A percentile compares a stretch with the other conserved stretches of the same genome.
Conservation (phyloP, 2,113 vertebrate species). For the Glaucidium brasilianum region DNA sequence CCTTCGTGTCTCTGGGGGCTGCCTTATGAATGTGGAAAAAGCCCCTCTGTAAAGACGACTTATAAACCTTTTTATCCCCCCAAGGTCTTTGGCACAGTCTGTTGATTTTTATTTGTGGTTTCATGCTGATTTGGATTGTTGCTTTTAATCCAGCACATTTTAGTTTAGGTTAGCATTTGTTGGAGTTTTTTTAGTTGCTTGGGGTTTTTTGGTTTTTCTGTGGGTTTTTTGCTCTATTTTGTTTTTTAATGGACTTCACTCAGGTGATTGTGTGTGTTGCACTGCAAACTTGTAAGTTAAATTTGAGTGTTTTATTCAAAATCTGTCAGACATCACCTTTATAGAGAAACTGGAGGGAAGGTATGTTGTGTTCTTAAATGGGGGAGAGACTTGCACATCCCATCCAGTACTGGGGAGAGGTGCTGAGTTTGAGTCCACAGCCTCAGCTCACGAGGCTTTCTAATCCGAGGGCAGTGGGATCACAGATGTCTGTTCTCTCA, state of each 20-base stretch:
- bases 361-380: not conserved
- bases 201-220: not conserved
- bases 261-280: not conserved
- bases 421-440: not conserved
- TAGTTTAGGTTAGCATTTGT: not conserved
- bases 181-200: not conserved
- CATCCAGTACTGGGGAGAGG: not conserved
- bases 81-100: constrained; percentile 38
- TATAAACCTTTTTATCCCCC: not conserved
- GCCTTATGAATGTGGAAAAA: constrained; percentile 26
- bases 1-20: not conserved
- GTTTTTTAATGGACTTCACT: not conserved
- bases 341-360: not conserved
- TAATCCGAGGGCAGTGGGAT: not conserved
- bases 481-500: not conserved
- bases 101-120: constrained; percentile 52
- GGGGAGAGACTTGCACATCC: not conserved
- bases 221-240: not conserved
- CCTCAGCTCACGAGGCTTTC: not conserved
- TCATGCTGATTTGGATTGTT: constrained; percentile 50
- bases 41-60: constrained; percentile 13
- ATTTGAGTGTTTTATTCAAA: not conserved
- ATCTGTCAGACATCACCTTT: not conserved
- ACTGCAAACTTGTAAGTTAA: not conserved
- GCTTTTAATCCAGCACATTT: constrained; percentile 21